Base-by-base conservation (phyloP, 2,113 vertebrate species). In the Lipophrys pholis region DNA sequence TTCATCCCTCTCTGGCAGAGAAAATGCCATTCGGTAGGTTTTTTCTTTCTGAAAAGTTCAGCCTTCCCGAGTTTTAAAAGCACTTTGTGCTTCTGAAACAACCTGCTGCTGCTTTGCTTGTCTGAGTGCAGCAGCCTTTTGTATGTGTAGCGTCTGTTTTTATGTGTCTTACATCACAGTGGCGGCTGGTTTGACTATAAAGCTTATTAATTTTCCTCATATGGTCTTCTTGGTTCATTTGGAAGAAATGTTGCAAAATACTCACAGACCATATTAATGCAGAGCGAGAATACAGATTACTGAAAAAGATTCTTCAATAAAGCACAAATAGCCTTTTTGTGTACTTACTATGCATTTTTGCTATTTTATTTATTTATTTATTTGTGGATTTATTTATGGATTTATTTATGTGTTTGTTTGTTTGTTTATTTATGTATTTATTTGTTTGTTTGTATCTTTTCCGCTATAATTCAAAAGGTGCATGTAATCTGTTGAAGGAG, bases 21-120 rank as follows among this genome's bases (percentile, higher is more conserved):
- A 43, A 50, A 62, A 66, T 10, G n/a, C 9, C 0, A 6, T 45
- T 54, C 45, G 3, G 30, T 30, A 2, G 21, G 2, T 30, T 35
- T 43, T 0, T 69, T 69, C 65, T 69, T 39, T 68, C 58, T 56
- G 56, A 72, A 62, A 81, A 79, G 52, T 62, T 76, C 71, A 76
- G 67, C 56, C 72, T 56, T 54, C 49, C 50, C 11, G 21, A 64
- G 38, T 16, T 39, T 58, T 10, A 66, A 66, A 65, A 65, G 51
- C 46, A 61, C 57, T 52, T 62, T 53, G 38, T 66, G 54, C 51
- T 16, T 52, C 69, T 69, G 11, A 68, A 64, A 59, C 60, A 40
- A 16, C 58, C 30, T 36, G 58, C 12, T 17, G 56, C 8, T 52
- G 58, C 48, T 55, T 39, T 5, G 48, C 46, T 50, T 54, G 52